A percentile compares a stretch with the other conserved stretches of the same genome.
These are phyloP conservation scores for Gymnothorax javanicus DNA, from an alignment of 2,797 vertebrate genomes.

Conservation along the genomic window DNA sequence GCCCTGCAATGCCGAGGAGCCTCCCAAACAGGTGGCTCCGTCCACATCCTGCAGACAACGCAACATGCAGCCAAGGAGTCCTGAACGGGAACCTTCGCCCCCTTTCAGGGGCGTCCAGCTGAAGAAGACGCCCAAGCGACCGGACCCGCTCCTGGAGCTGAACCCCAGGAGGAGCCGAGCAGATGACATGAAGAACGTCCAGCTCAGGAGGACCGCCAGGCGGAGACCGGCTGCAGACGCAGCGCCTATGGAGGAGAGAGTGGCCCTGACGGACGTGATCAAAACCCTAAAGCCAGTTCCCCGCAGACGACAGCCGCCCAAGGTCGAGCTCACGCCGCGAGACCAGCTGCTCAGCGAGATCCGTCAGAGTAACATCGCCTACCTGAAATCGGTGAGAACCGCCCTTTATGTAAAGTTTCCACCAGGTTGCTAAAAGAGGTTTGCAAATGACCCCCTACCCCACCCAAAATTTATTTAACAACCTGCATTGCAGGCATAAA, in stretches of 20 bases:
- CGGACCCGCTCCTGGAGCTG: slow-evolving; percentile 68
- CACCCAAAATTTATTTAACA: too few relatives aligned
- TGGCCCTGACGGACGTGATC: slow-evolving; percentile 88
- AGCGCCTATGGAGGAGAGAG: slow-evolving; percentile 66
- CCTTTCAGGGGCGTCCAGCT: slow-evolving; percentile 79
- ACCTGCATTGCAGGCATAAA: too few relatives aligned
- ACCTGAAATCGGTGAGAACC: slow-evolving; percentile 89
- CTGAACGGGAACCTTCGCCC: slow-evolving; percentile 53
- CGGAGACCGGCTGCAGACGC: slow-evolving; percentile 47
- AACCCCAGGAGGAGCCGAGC: slow-evolving; percentile 59
- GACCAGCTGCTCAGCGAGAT: slow-evolving; percentile 89
- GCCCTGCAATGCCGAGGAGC: slow-evolving; percentile 30
- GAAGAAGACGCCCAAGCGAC: slow-evolving; percentile 76
- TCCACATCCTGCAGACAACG: slow-evolving; percentile 34
- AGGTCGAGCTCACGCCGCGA: slow-evolving; percentile 85
- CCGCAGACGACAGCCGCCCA: slow-evolving; percentile 81
- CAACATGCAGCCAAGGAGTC: slow-evolving; percentile 47
- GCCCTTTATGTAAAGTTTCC: background rate
- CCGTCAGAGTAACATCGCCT: slow-evolving; percentile 90
- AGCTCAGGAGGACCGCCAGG: slow-evolving; percentile 66
- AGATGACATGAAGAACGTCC: slow-evolving; percentile 57
- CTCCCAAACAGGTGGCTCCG: slow-evolving; percentile 30
- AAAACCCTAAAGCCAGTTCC: slow-evolving; percentile 91
- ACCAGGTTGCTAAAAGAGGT: background rate
- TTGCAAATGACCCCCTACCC: too few relatives aligned